A percentile compares a stretch with the other conserved stretches of the same genome.
These are phyloP conservation scores for Centrocercus urophasianus DNA, from an alignment of 2,113 vertebrate species.

Conservation along the genomic window DNA sequence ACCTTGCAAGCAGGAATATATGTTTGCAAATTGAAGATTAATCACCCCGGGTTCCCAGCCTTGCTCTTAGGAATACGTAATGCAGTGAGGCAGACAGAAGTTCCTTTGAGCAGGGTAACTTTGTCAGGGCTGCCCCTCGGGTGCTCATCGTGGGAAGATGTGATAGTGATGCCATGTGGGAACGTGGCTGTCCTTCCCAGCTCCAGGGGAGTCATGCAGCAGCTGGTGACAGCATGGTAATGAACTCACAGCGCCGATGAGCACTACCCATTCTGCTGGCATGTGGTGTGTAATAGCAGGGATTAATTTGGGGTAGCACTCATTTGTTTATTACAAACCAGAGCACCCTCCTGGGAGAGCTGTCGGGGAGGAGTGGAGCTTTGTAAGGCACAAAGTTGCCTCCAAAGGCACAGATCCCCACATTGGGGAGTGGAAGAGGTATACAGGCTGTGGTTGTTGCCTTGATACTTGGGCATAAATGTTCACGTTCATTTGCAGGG, in stretches of 20 bases:
- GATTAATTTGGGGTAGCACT: conserved; percentile 30
- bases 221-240: conserved; percentile 25
- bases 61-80: not conserved
- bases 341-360: not conserved
- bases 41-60: conserved; percentile 22
- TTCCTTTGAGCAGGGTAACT: conserved; percentile 29
- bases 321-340: not conserved
- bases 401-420: no score
- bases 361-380: not conserved
- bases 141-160: conserved; percentile 31
- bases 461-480: not conserved
- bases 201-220: not conserved
- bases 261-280: not conserved
- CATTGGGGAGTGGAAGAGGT: fast-evolving
- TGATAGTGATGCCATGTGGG: conserved; percentile 29
- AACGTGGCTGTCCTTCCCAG: not conserved
- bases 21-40: conserved; percentile 42
- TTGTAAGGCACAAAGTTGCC: not conserved
- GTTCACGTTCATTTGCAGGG: not conserved
- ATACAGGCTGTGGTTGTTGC: not conserved
- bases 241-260: not conserved
- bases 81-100: conserved; percentile 45
- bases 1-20: not conserved
- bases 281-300: not conserved
- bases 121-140: conserved; percentile 43